Base-by-base conservation (phyloP, 2,888 invertebrate species). In the Acleris literana region DNA sequence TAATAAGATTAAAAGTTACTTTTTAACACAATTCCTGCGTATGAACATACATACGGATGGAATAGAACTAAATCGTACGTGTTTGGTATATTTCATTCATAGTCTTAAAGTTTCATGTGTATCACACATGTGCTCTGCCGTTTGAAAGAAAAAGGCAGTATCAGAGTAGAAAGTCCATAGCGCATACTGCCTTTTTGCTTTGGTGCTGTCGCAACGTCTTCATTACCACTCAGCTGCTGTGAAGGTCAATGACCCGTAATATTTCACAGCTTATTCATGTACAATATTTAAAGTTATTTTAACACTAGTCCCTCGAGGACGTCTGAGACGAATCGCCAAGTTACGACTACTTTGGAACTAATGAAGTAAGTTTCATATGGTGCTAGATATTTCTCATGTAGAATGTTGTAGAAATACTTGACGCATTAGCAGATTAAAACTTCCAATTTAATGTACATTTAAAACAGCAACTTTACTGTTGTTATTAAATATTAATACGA, bases 331-430 rank as follows among this genome's bases (percentile, higher is more conserved):
- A 64, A 54, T 20, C 39, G 18, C 39, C 49, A 48, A 54, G 54
- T 60, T 59, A 54, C 46, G 58, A 54, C 46, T 46, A 39, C 59
- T 49, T 64, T 59, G 58, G 43, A 64, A 60, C 64, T 64, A 59
- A 55, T 54, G 64, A 59, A 59, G 58, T 54, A 48, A 59, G 59
- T 55, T 60, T 64, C 49, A 53, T 29, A 64, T 63, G 48, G 39
- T 49, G 54, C 54, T 16, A 16, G 7, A 9, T 43, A 44, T 60
- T 22, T 56, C 39, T 51, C 43, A 49, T 59, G 33, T 18, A 44
- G 16, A 49, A 43, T 29, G 9, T 1, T 9, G 29, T 7, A 3
- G 29, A 25, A 2, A 5, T 25, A 25, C 25, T 25, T 4, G 25
- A 25, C 6, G 25, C n/a, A 22, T n/a, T 44, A 13, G 43, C 16